Base-by-base conservation (phyloP, 2,797 vertebrate species). In the Lemur catta region DNA sequence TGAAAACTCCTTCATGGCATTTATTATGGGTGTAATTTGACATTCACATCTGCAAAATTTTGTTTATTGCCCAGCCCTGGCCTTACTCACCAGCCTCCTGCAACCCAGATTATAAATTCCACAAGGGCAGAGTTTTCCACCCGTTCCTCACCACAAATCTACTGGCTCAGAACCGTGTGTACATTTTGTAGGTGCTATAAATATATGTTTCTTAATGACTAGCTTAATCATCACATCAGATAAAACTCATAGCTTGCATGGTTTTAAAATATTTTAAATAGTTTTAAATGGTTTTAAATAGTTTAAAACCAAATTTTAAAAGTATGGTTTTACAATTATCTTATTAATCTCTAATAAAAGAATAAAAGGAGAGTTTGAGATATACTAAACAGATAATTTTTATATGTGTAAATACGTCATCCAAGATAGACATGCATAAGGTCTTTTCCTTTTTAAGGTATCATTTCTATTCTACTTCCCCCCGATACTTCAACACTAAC, bases 231-330 rank as follows among this genome's bases (percentile, higher is more conserved):
- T 65, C 46, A 43, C 17, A 50, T 63, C 26, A 74, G 57, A 33
- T 26, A 82, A 55, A 46, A 46, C 6, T 30, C 65, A 61, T 50
- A 41, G 75, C 61, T 61, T 26, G 59, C 33, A 43, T 12, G 24
- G 52, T 59, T n/a, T 82, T 55, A 74, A 88, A 81, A 20, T 17
- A 35, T 55, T 93, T 88, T 20, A 71, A 46, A 30, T 91, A 38
- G 38, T 38, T 38, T 38, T 4, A 38, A 38, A 38, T 38, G 63
- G 43, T 65, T 52, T 55, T 55, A 22, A 55, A 55, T 55, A 55
- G 7, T 24, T 57, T 57, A 57, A 57, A 57, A 24, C 55, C 55
- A 57, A 57, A 24, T 57, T 57, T 57, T 57, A 57, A 57, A 24
- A 24, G 18, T 57, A 24, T 57, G 55, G 22, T 57, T 24, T 57